Base-by-base conservation (phyloP, 2,113 vertebrate genomes). In the Pholis gunnellus region DNA sequence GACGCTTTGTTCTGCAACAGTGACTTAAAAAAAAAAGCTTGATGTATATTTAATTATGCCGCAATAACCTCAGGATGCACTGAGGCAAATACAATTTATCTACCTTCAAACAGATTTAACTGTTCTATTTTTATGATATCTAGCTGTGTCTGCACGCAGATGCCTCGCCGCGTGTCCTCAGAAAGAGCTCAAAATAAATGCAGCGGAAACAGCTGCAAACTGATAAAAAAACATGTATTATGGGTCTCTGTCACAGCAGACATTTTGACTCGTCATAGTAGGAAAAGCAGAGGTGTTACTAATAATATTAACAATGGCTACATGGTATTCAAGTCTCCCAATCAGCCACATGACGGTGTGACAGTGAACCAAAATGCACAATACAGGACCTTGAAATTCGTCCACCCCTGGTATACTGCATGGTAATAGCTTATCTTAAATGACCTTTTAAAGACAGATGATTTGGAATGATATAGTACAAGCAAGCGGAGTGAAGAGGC, bases 11-110 rank as follows among this genome's bases (percentile, higher is more conserved):
- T 84, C 70, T 63, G 77, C 71, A 78, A 86, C 83, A 69, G 71
- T 80, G 46, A 71, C 88, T 91, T 80, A 73, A 88, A 69, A 85
- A 83, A 29, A 85, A 83, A 81, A 86, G 77, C 66, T 60, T 61
- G 20, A 85, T 85, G 72, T 85, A 89, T 88, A 84, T 90, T 89
- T 91, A 82, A 90, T 81, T 81, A 84, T 59, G 57, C 70, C 15
- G 2, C 70, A 83, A 74, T 64, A 81, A 87, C 69, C 52, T 88
- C 78, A 75, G 54, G 38, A 70, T 34, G 79, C 70, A 42, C 69
- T 38, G 46, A 75, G n/a, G 66, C 66, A 31, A 70, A 82, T 72
- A 65, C 40, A 81, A 72, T 60, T 61, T 65, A 70, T 72, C 63
- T 66, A 74, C 70, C 75, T 77, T 81, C 79, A 83, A 63, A 74